Evolutionary conservation across 2,797 vertebrate species (phyloP).

Genomic region (Acrossocheilus wenchowensis): DNA sequence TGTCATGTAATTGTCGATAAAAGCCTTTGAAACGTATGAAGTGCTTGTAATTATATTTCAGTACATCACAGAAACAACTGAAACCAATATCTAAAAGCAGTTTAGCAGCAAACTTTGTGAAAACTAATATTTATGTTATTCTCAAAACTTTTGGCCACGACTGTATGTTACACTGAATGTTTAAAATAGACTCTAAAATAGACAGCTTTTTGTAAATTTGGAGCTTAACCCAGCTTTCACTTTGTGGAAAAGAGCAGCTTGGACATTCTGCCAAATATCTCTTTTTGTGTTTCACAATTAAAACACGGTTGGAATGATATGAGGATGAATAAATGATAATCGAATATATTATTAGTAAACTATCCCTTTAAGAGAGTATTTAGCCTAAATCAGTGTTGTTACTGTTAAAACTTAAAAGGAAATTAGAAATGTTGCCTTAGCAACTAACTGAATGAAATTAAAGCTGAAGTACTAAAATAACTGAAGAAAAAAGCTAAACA

Average conservation of each 20-base stretch:
- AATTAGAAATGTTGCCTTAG: neutral
- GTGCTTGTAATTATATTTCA: too few relatives aligned
- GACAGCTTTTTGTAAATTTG: neutral
- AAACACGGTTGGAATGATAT: neutral
- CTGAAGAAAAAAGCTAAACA: neutral
- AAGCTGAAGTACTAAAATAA: neutral
- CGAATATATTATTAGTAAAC: neutral
- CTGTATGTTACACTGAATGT: neutral
- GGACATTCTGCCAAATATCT: neutral
- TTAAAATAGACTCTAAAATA: neutral
- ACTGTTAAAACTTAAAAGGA: neutral
- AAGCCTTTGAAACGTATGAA: too few relatives aligned
- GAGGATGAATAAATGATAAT: neutral
- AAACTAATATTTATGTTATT: too few relatives aligned
- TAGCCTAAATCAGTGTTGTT: neutral
- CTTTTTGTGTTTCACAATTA: neutral
- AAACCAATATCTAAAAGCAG: too few relatives aligned
- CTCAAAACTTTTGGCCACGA: too few relatives aligned
- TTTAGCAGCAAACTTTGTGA: too few relatives aligned
- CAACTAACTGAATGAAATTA: neutral
- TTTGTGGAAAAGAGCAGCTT: neutral
- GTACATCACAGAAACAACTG: too few relatives aligned
- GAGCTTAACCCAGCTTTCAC: neutral
- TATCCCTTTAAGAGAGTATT: neutral
- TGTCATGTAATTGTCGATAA: too few relatives aligned